phyloP scores from a whole-genome alignment of 2,888 invertebrate species.

The Slavum lentiscoides region DNA sequence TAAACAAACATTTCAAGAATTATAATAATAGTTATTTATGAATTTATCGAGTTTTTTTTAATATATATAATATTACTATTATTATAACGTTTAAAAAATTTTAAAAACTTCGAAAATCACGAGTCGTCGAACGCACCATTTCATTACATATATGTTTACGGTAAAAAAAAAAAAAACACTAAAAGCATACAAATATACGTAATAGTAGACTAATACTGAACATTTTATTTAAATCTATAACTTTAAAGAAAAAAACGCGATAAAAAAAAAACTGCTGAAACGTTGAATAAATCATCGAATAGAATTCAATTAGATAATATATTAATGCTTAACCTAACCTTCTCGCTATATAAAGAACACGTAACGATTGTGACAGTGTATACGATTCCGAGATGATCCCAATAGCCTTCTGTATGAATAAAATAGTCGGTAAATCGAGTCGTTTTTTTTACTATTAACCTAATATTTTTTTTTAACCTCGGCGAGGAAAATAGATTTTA shows the following conservation, averaged over 20 bases:
- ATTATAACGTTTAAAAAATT: neutral
- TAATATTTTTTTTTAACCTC: constrained; percentile 4
- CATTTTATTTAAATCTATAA: too few species aligned
- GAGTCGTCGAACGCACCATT: neutral
- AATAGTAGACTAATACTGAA: too few species aligned
- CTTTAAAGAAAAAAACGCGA: too few species aligned
- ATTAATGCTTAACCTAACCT: neutral
- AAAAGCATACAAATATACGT: too few species aligned
- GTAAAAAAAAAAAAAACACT: too few species aligned
- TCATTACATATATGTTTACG: too few species aligned
- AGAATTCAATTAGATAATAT: too few species aligned
- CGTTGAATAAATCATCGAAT: too few species aligned
- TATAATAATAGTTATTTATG: constrained; percentile 18
- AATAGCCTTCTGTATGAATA: constrained; percentile 4
- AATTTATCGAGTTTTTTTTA: too few species aligned
- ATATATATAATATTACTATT: too few species aligned
- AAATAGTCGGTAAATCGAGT: neutral
- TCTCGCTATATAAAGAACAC: neutral
- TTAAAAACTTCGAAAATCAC: constrained; percentile 9
- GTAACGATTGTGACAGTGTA: neutral
- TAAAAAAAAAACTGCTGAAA: too few species aligned
- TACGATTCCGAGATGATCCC: neutral
- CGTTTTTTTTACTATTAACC: constrained; percentile 11
- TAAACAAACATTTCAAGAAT: constrained; percentile 33
- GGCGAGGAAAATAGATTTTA: neutral